Evolutionary conservation across 2,888 invertebrate genomes (phyloP).

Genomic region (Globia sparganii): DNA sequence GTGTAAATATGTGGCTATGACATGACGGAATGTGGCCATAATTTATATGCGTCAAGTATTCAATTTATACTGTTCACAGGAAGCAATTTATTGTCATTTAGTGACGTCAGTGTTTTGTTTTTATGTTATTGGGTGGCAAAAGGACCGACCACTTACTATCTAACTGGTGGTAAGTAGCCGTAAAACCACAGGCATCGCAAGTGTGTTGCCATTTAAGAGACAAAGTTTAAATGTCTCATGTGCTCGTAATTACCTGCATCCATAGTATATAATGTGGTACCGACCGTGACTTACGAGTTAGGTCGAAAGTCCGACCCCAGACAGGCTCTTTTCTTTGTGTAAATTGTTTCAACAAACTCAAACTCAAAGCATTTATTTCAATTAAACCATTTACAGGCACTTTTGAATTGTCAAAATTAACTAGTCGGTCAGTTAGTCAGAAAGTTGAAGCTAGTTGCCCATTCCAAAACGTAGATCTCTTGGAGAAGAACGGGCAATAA

Average conservation of each 20-base stretch:
- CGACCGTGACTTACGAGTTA: background rate
- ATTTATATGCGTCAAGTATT: slow-evolving; percentile 44
- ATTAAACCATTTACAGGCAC: no score
- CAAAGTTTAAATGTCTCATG: background rate
- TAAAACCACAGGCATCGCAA: no score
- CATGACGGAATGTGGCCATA: slow-evolving; percentile 43
- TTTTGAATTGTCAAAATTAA: no score
- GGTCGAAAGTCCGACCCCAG: background rate
- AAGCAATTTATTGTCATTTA: slow-evolving; percentile 28
- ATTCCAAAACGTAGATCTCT: no score
- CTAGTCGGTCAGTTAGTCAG: no score
- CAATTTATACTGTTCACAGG: slow-evolving; percentile 31
- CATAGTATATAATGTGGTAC: background rate
- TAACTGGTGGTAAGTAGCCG: background rate
- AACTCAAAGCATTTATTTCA: no score
- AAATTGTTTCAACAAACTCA: no score
- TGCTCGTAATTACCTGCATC: no score
- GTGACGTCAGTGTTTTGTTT: slow-evolving; percentile 9
- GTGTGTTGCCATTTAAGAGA: background rate
- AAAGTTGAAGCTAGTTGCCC: no score
- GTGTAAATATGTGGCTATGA: slow-evolving; percentile 34
- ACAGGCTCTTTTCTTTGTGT: no score
- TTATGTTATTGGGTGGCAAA: slow-evolving; percentile 5
- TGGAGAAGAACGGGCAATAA: no score
- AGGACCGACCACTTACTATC: background rate